phyloP scores from a whole-genome alignment of 2,888 invertebrate genomes.

The Tetheella fluctuosa region DNA sequence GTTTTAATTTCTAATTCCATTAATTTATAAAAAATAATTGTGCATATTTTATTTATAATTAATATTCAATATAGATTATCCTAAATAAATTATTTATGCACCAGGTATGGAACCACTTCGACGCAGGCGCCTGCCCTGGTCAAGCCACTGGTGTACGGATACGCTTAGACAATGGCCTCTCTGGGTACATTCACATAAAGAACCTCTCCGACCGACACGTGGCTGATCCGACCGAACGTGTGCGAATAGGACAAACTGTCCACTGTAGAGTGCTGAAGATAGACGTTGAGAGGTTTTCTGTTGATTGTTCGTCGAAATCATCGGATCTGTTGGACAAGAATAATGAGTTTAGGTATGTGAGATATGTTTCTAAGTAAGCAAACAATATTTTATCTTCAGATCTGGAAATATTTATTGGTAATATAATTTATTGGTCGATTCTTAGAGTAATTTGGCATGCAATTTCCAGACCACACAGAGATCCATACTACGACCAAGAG shows the following conservation, averaged over 20 bases:
- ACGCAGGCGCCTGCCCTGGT: slow-evolving; percentile 97
- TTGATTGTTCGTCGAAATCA: slow-evolving; percentile 96
- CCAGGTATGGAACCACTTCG: slow-evolving; percentile 98
- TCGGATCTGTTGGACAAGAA: slow-evolving; percentile 96
- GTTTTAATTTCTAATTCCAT: too few species aligned
- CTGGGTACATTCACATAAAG: slow-evolving; percentile 96
- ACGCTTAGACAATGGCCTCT: slow-evolving; percentile 95
- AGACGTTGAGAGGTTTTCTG: slow-evolving; percentile 96
- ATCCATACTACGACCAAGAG: slow-evolving; percentile 95
- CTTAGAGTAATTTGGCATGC: slow-evolving; percentile 14
- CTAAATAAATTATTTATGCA: slow-evolving; percentile 12
- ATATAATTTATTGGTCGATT: background rate
- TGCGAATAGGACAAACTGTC: slow-evolving; percentile 92
- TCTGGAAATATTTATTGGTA: background rate
- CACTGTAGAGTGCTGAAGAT: slow-evolving; percentile 97
- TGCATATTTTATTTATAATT: too few species aligned
- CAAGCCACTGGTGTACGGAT: slow-evolving; percentile 96
- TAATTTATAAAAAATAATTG: too few species aligned
- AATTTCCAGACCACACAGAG: slow-evolving; percentile 89
- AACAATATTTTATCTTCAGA: too few species aligned
- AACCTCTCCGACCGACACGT: slow-evolving; percentile 97
- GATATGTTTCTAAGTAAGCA: background rate
- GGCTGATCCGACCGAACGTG: slow-evolving; percentile 96
- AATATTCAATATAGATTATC: too few species aligned
- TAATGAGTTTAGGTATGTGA: slow-evolving; percentile 90